Evolutionary conservation across 2,888 invertebrate species (phyloP), one percentile per base, ranked within the genome.

Genomic region (Tachystola acroxantha): DNA sequence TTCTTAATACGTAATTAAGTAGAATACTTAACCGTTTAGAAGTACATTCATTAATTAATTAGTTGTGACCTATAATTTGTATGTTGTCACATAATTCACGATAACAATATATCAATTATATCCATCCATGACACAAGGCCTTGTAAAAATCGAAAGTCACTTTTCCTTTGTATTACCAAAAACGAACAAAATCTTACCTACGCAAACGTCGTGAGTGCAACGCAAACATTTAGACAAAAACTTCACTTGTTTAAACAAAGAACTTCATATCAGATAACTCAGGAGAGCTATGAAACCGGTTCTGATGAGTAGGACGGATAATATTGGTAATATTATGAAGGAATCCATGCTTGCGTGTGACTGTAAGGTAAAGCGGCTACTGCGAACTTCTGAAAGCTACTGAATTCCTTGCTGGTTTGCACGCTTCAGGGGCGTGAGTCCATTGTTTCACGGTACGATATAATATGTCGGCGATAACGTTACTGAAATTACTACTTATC

Each of bases 191-290:
- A 48, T 51, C 68, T 68, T 69, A 84, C 85, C 84, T 76, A 64
- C 82, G 78, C 61, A 84, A 65, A 52, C 75, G 61, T 41, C 64
- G 64, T 38, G 81, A 76, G 60, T 71, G 73, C 56, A 75, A 66
- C 64, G 73, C 62, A 73, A 84, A 82, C 85, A 85, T 85, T 72
- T 70, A 67, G 56, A 64, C 63, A 57, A 54, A 50, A 58, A 55
- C 73, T 70, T 69, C 70, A 74, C 73, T 73, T 63, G 62, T 58
- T 53, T 58, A 49, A 64, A 63, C 62, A 67, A 58, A 24, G 16
- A 6, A 57, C 43, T 55, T 57, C 53, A 57, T 61, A 63, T 65
- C 62, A 64, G 59, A 53, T 26, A 31, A 26, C 55, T 53, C 45
- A 49, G 48, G 40, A 58, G 46, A 52, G 53, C 61, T 57, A 31